Percentiles rank a stretch among this genome's conserved stretches.
Conservation (phyloP, 2,113 vertebrate genomes). For the Sceloporus undulatus region DNA sequence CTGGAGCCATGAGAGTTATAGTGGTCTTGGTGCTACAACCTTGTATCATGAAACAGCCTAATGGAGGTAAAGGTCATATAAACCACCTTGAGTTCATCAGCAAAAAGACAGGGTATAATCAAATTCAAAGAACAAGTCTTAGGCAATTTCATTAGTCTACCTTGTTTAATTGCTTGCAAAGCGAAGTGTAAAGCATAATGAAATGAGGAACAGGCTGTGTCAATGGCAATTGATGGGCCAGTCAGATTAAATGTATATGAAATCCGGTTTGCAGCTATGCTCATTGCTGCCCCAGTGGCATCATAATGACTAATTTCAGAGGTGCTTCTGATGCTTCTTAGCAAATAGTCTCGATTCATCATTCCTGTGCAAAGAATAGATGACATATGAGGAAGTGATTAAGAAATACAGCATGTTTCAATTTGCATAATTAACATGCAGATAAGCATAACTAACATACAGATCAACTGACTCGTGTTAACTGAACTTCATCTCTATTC, state of each 20-base stretch:
- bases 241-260: conserved; percentile 88
- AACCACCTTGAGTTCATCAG: no score
- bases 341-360: conserved; percentile 88
- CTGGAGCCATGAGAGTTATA: no score
- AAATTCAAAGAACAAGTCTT: no score
- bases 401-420: no score
- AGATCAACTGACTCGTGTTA: no score
- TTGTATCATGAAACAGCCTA: no score
- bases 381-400: rapidly evolving
- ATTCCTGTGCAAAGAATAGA: conserved; percentile 79
- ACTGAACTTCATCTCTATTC: no score
- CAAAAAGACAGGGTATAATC: no score
- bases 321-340: conserved; percentile 47
- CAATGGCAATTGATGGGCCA: conserved; percentile 85
- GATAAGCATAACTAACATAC: no score
- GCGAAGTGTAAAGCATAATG: conserved; percentile 85
- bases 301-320: conserved; percentile 81
- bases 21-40: no score
- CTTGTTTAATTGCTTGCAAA: conserved; percentile 83
- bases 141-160: conserved; percentile 57
- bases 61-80: no score
- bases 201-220: conserved; percentile 89
- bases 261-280: conserved; percentile 87
- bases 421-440: no score
- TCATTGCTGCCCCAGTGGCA: conserved; percentile 82